Evolutionary conservation across 2,888 invertebrate genomes (phyloP), one percentile per base, ranked within the genome.

Genomic region (Macropis europaea): DNA sequence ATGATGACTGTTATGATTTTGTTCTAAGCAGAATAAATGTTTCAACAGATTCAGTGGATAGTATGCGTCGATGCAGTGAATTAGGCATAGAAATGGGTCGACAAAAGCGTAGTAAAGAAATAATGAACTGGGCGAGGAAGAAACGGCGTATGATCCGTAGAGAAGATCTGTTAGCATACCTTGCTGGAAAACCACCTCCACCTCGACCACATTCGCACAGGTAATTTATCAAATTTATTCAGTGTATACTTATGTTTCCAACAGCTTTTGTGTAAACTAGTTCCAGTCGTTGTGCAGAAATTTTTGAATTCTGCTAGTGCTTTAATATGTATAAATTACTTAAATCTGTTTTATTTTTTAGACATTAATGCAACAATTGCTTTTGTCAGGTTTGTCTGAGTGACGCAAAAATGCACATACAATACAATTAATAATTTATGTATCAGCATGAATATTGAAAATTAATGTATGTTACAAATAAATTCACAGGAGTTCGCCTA

Each of bases 91-190:
- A 95, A 86, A 92, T 92, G 88, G 95, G 95, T 69, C 93, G 93
- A 88, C 95, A 95, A 88, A 93, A 93, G 87, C 92, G 95, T 84
- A 95, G 94, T 85, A 93, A 93, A 88, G 95, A 95, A 90, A 90
- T 95, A 83, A 92, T 95, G 81, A 93, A 94, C 83, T 95, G 95
- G 95, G 95, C 94, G 13, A 92, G 93, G 78, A 95, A 94, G 90
- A 92, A 93, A 89, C 92, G 94, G 89, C 92, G 95, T 79, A 92
- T 94, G 88, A 95, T 96, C 81, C 92, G 94, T 24, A 91, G 95
- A 38, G 95, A 96, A 85, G 95, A 96, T 87, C 91, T 96, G 24
- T 90, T 95, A 82, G 94, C 95, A 15, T 95, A 94, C 91, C 91
- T 96, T 66, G 93, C 95, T 81, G 95, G 95, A 28, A 94, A 93